These are phyloP conservation scores for Sebastes miniatus DNA, from an alignment of 2,797 vertebrate species.

Conservation along the genomic window DNA sequence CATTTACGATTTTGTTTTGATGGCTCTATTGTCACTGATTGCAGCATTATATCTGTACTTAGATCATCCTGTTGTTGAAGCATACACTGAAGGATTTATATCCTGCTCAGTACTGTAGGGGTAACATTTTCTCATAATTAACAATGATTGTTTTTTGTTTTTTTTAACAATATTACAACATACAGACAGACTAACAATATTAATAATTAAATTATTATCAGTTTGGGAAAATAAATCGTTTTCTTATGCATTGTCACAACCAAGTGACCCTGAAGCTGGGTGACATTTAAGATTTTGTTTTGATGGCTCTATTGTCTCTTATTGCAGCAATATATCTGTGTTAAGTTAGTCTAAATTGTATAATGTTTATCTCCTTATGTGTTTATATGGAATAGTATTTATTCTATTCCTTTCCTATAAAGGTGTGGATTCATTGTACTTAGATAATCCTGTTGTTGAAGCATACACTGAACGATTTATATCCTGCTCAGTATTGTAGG, in stretches of 20 bases:
- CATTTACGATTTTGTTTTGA: background rate
- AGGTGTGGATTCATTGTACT: too few relatives aligned
- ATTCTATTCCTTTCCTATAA: background rate
- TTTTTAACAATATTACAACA: too few relatives aligned
- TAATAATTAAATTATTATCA: too few relatives aligned
- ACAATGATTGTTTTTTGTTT: too few relatives aligned
- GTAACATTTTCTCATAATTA: too few relatives aligned
- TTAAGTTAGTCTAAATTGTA: background rate
- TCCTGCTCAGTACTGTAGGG: too few relatives aligned
- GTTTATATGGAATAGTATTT: background rate
- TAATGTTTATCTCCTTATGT: background rate
- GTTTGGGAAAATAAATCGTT: background rate
- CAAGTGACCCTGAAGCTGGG: background rate
- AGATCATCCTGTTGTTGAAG: too few relatives aligned
- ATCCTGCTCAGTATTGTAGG: too few relatives aligned
- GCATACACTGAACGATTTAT: too few relatives aligned
- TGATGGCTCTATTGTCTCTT: background rate
- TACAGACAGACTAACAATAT: too few relatives aligned
- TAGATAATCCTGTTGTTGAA: too few relatives aligned
- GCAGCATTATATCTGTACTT: background rate
- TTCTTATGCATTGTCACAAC: background rate
- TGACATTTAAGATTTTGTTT: background rate
- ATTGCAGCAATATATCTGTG: background rate
- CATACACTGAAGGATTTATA: too few relatives aligned
- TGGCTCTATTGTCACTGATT: background rate